Conservation (phyloP, 2,113 vertebrate genomes). For the Archilochus colubris region DNA sequence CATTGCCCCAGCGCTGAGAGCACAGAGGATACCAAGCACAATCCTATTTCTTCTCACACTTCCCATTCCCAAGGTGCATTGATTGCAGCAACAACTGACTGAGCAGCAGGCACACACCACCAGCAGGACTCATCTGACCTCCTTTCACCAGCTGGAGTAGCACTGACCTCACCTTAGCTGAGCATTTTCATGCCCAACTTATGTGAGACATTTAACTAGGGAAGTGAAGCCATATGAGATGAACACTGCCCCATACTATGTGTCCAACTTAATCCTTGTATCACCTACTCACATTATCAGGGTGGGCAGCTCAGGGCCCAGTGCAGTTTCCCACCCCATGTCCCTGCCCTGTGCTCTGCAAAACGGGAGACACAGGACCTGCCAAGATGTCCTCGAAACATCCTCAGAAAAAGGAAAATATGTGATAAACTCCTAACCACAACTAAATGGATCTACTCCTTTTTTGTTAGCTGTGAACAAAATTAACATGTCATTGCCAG, state of each 20-base stretch:
- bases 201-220: background rate
- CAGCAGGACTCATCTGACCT: too few relatives aligned
- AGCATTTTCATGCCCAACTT: background rate
- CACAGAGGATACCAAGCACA: rapidly evolving
- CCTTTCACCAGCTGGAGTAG: background rate
- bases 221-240: background rate
- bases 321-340: rapidly evolving
- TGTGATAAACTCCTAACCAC: background rate
- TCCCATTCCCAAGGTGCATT: rapidly evolving
- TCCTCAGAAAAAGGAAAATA: background rate
- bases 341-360: background rate
- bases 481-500: background rate
- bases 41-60: background rate
- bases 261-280: background rate
- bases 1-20: rapidly evolving
- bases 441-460: rapidly evolving
- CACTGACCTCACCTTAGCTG: background rate
- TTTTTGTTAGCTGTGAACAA: rapidly evolving
- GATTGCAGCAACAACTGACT: background rate
- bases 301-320: background rate
- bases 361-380: background rate
- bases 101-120: background rate
- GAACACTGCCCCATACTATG: rapidly evolving
- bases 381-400: background rate
- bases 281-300: too few relatives aligned